phyloP scores from a whole-genome alignment of 2,888 invertebrate species.

The Lithophane ornitopus region DNA sequence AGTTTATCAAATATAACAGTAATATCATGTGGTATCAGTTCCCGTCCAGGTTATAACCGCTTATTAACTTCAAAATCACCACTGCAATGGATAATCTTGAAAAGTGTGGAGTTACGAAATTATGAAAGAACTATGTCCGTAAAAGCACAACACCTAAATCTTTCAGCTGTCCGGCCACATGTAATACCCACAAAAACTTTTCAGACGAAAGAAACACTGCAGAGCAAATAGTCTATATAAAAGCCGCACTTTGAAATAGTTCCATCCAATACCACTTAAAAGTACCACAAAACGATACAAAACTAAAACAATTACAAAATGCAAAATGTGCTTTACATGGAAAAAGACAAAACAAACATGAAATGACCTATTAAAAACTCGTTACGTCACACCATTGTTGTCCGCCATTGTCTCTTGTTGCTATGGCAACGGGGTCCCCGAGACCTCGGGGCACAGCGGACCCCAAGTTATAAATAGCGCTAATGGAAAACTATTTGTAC shows the following conservation, averaged over 20 bases:
- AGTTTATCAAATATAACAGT: no score
- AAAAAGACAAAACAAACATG: conserved; percentile 40
- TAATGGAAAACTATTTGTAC: conserved; percentile 68
- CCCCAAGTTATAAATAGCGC: conserved; percentile 58
- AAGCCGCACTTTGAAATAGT: background rate
- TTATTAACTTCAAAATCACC: background rate
- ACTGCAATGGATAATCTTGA: no score
- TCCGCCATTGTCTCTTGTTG: conserved; percentile 55
- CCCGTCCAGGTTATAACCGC: background rate
- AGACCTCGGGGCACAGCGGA: conserved; percentile 37
- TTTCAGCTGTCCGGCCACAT: background rate
- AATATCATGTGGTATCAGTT: background rate
- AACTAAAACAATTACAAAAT: conserved; percentile 34
- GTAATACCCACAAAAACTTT: background rate
- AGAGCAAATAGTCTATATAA: background rate
- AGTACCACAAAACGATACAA: conserved; percentile 16
- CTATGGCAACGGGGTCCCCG: conserved; percentile 52
- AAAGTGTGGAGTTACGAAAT: background rate
- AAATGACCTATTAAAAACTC: conserved; percentile 56
- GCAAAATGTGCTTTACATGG: conserved; percentile 32
- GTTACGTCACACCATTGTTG: conserved; percentile 54
- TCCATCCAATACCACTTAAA: conserved; percentile 12
- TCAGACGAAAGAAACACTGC: background rate
- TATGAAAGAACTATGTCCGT: background rate
- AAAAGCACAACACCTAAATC: background rate